These are phyloP conservation scores for Sebastes glaucus DNA, from an alignment of 2,797 vertebrate species.

Conservation along the genomic window DNA sequence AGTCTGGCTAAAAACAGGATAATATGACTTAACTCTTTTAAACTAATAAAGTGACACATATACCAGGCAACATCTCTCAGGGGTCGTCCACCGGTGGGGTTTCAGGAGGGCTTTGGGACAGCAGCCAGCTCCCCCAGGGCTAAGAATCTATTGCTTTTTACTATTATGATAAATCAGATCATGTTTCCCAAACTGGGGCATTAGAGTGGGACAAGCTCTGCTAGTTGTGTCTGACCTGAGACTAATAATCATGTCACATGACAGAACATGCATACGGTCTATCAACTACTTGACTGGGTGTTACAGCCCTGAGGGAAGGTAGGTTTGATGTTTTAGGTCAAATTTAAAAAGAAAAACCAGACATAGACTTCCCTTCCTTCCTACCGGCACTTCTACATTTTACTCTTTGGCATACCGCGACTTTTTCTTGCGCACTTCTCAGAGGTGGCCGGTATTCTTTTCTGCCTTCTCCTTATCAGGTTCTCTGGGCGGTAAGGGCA, in stretches of 20 bases:
- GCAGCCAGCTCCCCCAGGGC: conserved; percentile 36
- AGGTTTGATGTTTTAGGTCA: conserved; percentile 9
- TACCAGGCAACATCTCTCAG: conserved; percentile 25
- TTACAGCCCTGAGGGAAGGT: neutral
- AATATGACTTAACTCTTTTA: conserved; percentile 7
- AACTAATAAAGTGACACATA: conserved; percentile 52
- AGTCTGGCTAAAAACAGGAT: neutral
- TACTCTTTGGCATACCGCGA: too few relatives aligned
- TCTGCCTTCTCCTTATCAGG: too few relatives aligned
- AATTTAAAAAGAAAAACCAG: neutral
- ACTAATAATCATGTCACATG: conserved; percentile 25
- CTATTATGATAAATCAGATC: conserved; percentile 77
- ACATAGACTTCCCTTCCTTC: neutral
- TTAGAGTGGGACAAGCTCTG: conserved; percentile 52
- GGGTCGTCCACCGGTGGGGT: conserved; percentile 24
- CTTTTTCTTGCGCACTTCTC: too few relatives aligned
- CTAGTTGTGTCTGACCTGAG: conserved; percentile 26
- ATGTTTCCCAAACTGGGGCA: conserved; percentile 73
- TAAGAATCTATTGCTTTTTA: conserved; percentile 55
- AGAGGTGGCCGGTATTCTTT: too few relatives aligned
- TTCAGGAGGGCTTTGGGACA: conserved; percentile 32
- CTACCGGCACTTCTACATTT: too few relatives aligned
- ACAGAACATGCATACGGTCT: neutral
- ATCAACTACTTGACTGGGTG: neutral
- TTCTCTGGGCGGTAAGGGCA: too few relatives aligned